Base-by-base conservation (phyloP, 2,113 vertebrate species). In the Prolemur simus region DNA sequence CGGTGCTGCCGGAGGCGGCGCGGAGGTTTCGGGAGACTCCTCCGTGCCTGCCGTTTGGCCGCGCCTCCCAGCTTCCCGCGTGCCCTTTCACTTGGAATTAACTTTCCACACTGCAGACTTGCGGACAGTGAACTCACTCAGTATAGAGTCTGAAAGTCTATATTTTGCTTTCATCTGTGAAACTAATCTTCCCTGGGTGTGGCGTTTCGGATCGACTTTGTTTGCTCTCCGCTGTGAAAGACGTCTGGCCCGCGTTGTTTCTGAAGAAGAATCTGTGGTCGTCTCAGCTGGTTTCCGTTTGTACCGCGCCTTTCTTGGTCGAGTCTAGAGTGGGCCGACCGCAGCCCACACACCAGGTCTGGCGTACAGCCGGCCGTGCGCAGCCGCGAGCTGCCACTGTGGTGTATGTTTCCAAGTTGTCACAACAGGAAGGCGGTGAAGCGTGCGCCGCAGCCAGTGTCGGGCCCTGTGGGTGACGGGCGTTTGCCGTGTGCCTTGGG, bases 371-470 rank as follows among this genome's bases (percentile, higher is more conserved):
- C 69, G 52, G n/a, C 20, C 42, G 20, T 23, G 11, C 7, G 15
- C 8, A 66, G 39, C 49, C 18, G 18, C 4, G 25, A 66, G 45
- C 63, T n/a, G 1, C 8, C 32, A 37, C 0, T 12, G 8, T 47
- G 45, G 56, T 32, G 34, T 5, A 6, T 15, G 34, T 6, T 2
- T 34, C 63, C 34, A 34, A 9, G 15, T 47, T 9, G 34, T n/a
- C 10, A 12, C 25, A 29, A 2, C 29, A 23, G 14, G 37, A 42
- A 21, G 37, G 13, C 17, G 25, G 10, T 17, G 11, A 39, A 20
- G 4, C 37, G 1, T 0, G 0, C 23, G 37, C 66, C 9, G 0
- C 9, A 0, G 23, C 37, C 2, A 0, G 0, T 20, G 32, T 17
- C 5, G 14, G 39, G 47, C 47, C 7, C 18, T 42, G 17, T 4